Evolutionary conservation across 2,888 invertebrate genomes (phyloP), one percentile per base, ranked within the genome.

Genomic region (Polydrusus tereticollis): DNA sequence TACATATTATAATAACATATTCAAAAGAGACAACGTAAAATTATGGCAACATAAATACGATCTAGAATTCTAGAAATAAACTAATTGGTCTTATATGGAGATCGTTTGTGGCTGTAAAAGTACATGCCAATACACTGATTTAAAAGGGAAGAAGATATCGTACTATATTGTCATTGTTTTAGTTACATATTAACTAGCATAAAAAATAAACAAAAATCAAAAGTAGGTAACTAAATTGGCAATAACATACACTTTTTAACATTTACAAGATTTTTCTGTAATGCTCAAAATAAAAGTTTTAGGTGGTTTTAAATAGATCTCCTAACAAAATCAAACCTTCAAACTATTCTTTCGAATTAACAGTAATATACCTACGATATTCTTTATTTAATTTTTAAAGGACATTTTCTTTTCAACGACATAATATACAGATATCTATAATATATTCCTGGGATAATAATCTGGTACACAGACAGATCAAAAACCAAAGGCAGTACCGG

Each of bases 131-230:
- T 50, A 29, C 21, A 60, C 21, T 38, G 47, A 18, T 57, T 64
- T 29, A 14, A 64, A 65, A 64, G 52, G 66, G 66, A 71, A 66
- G 66, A 68, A 68, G 66, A 60, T 66, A 65, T 60, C 65, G 66
- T 71, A 71, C 71, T 71, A 71, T 71, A 71, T 71, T 71, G 71
- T 71, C 71, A 71, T 71, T 66, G 65, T 66, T 71, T 65, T 65
- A 66, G 71, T 66, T 71, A 65, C 70, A 70, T 14, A 41, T 38
- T 69, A 33, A 64, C 52, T 62, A 62, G 38, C 50, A 43, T 64
- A 38, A 52, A 64, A 50, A 36, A 47, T 50, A 20, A n/a, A 29
- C 12, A 55, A 18, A 10, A 16, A 26, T 55, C 29, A 26, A 47
- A 26, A 23, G 52, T 55, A 29, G n/a, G n/a, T n/a, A n/a, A n/a